These are phyloP conservation scores for Mallateleia sp. DNA, from an alignment of 2,888 invertebrate species.

Conservation along the genomic window DNA sequence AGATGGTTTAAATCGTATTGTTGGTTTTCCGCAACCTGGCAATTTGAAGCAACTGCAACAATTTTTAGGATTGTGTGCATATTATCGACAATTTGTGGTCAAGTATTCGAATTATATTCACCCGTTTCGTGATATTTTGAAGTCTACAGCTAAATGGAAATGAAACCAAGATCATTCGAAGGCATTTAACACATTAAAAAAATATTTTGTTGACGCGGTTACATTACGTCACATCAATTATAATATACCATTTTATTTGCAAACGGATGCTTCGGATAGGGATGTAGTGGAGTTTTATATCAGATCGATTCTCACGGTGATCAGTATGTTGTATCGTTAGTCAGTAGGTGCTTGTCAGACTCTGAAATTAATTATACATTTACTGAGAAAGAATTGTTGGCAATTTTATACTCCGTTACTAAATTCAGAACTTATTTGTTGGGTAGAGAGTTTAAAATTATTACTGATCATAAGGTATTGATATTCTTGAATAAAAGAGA, in stretches of 20 bases:
- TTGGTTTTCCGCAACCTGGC: too few relatives aligned
- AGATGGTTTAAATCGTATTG: too few relatives aligned
- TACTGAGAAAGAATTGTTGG: not conserved
- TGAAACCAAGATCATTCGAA: not conserved
- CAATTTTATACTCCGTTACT: conserved; percentile 17
- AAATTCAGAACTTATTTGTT: not conserved
- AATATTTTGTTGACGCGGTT: conserved; percentile 35
- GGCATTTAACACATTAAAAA: conserved; percentile 54
- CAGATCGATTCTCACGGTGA: too few relatives aligned
- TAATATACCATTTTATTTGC: too few relatives aligned
- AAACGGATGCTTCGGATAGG: too few relatives aligned
- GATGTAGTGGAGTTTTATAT: too few relatives aligned
- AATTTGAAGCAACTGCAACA: not conserved
- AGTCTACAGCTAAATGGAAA: not conserved
- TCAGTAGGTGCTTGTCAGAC: too few relatives aligned
- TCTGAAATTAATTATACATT: too few relatives aligned
- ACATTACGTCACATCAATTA: too few relatives aligned
- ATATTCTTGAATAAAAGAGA: too few relatives aligned
- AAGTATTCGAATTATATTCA: not conserved
- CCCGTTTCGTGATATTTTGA: not conserved
- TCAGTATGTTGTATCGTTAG: too few relatives aligned
- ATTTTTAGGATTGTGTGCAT: not conserved
- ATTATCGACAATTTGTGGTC: conserved; percentile 3
- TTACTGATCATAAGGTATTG: too few relatives aligned
- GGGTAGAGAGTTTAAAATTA: conserved; percentile 24